A percentile compares a stretch with the other conserved stretches of the same genome.
Conservation (phyloP, 2,888 invertebrate genomes). For the Hyalella azteca region DNA sequence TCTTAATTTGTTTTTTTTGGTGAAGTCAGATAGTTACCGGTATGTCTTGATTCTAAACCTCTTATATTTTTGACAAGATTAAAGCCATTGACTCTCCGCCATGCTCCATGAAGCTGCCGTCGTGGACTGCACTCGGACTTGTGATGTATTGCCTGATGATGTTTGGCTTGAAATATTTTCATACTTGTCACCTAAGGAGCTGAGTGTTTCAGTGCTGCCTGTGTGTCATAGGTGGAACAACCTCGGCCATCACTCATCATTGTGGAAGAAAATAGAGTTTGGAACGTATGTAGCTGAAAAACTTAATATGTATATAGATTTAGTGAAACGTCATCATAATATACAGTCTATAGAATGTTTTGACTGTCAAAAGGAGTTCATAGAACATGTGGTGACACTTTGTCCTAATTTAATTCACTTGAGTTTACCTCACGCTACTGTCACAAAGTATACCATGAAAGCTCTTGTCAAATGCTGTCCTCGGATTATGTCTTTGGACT, state of each 20-base stretch:
- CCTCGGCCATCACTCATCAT: neutral
- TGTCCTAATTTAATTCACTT: neutral
- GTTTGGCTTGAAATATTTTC: neutral
- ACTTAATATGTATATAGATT: neutral
- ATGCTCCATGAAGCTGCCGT: no score
- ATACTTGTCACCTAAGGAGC: neutral
- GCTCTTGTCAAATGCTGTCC: neutral
- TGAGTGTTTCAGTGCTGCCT: neutral
- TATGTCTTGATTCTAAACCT: no score
- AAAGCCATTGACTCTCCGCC: no score
- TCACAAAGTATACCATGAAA: neutral
- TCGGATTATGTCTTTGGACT: neutral
- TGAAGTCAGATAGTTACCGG: no score
- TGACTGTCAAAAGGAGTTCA: neutral
- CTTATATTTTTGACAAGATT: no score
- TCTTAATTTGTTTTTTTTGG: no score
- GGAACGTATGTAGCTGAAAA: neutral
- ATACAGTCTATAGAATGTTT: neutral
- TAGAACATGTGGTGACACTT: neutral
- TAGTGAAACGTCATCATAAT: neutral
- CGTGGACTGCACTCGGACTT: no score
- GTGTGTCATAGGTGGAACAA: neutral
- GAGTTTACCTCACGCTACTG: neutral
- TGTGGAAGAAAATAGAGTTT: constrained; percentile 9
- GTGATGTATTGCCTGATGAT: neutral